These are phyloP conservation scores for Bombus consobrinus DNA, from an alignment of 1,140 invertebrate species.

Conservation along the genomic window DNA sequence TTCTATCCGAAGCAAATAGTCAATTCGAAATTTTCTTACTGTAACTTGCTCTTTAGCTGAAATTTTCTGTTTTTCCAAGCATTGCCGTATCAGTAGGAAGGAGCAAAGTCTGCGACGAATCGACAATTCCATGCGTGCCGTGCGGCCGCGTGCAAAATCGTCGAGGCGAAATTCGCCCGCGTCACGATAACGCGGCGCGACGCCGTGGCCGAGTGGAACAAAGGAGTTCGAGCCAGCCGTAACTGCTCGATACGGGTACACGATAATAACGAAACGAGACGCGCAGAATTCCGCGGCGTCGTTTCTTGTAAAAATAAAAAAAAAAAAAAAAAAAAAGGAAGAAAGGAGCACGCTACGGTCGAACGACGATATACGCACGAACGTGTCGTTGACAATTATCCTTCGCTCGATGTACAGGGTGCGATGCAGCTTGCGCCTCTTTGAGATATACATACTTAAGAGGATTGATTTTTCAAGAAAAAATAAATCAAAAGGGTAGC, in stretches of 20 bases:
- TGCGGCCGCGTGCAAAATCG: conserved; percentile 1
- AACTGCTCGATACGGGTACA: conserved; percentile 44
- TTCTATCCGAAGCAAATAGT: too few species aligned
- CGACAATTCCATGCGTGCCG: conserved; percentile 27
- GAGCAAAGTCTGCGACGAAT: background rate
- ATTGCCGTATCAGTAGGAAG: background rate
- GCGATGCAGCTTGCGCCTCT: background rate
- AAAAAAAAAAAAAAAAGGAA: background rate
- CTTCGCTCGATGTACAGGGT: conserved; percentile 7
- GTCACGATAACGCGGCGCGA: conserved; percentile 36
- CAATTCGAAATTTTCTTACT: background rate
- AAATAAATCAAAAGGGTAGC: background rate
- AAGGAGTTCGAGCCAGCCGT: conserved; percentile 50
- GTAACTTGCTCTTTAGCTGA: background rate
- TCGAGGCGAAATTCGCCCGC: conserved; percentile 25
- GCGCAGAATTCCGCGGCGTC: conserved; percentile 36
- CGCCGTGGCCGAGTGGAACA: conserved; percentile 44
- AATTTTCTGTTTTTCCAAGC: too few species aligned
- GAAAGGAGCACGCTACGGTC: background rate
- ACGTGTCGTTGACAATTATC: conserved; percentile 36
- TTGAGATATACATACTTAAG: too few species aligned
- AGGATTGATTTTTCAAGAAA: background rate
- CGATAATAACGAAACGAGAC: conserved; percentile 44
- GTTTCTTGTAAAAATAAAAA: conserved; percentile 4
- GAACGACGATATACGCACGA: conserved; percentile 1